These are phyloP conservation scores for Malthinus seriepunctatus DNA, from an alignment of 2,888 invertebrate genomes.

Conservation along the genomic window DNA sequence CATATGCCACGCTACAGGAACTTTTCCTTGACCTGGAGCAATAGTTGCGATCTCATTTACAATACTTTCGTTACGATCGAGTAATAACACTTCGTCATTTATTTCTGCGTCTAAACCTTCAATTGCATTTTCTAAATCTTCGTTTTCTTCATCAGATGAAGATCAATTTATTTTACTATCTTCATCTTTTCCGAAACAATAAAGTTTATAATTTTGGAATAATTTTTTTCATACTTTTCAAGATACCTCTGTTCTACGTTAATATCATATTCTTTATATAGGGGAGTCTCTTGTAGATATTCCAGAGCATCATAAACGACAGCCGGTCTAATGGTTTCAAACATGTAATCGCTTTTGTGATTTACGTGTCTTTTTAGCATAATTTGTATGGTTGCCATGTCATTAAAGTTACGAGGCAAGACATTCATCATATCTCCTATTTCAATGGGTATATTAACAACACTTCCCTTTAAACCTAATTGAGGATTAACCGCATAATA, in stretches of 20 bases:
- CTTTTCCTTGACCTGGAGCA: not conserved
- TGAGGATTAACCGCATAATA: constrained; percentile 40
- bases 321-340: constrained; percentile 39
- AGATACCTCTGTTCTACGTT: constrained; percentile 26
- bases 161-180: too few relatives aligned
- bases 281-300: constrained; percentile 22
- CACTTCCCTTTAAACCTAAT: constrained; percentile 39
- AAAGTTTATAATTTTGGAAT: constrained; percentile 4
- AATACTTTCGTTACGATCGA: not conserved
- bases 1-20: not conserved
- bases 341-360: constrained; percentile 39
- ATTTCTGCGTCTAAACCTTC: not conserved
- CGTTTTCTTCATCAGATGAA: too few relatives aligned
- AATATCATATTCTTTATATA: constrained; percentile 5
- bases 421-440: constrained; percentile 33
- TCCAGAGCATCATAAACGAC: constrained; percentile 33
- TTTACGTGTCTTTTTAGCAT: constrained; percentile 39
- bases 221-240: constrained; percentile 22
- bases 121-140: too few relatives aligned
- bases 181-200: too few relatives aligned
- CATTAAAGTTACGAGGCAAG: constrained; percentile 34
- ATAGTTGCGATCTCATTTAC: not conserved
- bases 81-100: not conserved
- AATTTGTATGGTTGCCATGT: constrained; percentile 39
- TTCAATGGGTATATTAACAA: constrained; percentile 29